Base-by-base conservation (phyloP, 2,797 vertebrate genomes). In the Parauchenoglanis ngamensis region DNA sequence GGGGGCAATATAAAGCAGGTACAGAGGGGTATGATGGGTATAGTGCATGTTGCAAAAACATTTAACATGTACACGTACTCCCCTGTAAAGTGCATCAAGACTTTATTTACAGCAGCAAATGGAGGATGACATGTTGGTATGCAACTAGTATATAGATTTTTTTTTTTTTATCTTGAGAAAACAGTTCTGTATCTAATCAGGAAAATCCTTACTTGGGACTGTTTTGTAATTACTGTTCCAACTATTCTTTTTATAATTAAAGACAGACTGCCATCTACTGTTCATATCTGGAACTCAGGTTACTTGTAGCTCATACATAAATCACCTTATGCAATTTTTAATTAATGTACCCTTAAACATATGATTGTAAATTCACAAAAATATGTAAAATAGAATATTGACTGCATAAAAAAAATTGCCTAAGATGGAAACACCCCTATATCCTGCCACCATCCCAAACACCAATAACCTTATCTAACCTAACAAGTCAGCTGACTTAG, bases 241-340 rank as follows among this genome's bases (percentile, higher is more conserved):
- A 65, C 35, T 52, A 35, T 28, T 61, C 52, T 61, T 25, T 61
- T 23, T 57, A 72, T 85, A 80, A 81, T 44, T 73, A 40, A 80
- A 81, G 63, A 15, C 54, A 76, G 75, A 73, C 83, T 73, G 87
- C 87, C 87, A 73, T 65, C 87, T 88, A 81, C 65, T 81, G 87
- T 35, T 23, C 67, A 46, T 23, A 81, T 25, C 6, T 67, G 17
- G 86, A 72, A 61, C 6, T 82, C 35, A 25, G 25, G 35, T 49
- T 23, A 82, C 49, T 52, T 82, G 2, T n/a, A 63, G 31, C 21
- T 17, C 8, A 1, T 21, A 21, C 17, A 31, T 54, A 31, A 56
- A 77, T 23, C 2, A 57, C 11, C 46, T 52, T 7, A 54, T 31
- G 17, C 13, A 54, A 28, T 17, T 28, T 31, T 52, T 73, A 25